phyloP scores from a whole-genome alignment of 2,797 vertebrate genomes.

The Phaenicophaeus curvirostris region DNA sequence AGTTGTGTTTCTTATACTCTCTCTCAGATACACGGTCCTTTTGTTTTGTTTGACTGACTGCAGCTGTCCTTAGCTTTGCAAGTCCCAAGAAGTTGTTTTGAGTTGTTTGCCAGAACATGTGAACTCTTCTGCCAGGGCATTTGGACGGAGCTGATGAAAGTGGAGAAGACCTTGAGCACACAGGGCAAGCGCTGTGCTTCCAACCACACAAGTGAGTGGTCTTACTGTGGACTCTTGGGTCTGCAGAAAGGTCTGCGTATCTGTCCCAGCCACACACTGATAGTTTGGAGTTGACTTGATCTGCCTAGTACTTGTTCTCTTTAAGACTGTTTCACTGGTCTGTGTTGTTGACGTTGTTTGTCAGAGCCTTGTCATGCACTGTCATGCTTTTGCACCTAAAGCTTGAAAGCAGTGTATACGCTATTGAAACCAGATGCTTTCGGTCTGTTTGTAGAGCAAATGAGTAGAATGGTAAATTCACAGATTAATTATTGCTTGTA shows the following conservation, averaged over 20 bases:
- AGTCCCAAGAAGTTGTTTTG: background rate
- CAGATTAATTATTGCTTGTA: background rate
- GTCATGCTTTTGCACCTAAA: background rate
- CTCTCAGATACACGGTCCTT: background rate
- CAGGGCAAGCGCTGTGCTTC: background rate
- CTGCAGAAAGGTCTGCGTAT: background rate
- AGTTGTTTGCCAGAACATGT: rapidly evolving
- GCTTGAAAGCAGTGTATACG: background rate
- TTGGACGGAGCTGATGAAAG: background rate
- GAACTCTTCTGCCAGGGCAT: background rate
- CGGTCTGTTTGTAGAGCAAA: background rate
- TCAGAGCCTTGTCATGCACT: background rate
- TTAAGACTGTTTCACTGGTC: background rate
- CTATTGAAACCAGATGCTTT: background rate
- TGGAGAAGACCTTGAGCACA: background rate
- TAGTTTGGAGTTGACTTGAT: background rate
- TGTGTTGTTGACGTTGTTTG: rapidly evolving
- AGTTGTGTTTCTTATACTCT: background rate
- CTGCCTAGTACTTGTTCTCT: background rate
- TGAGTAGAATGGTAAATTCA: background rate
- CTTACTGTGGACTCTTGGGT: background rate
- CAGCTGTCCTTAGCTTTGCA: background rate
- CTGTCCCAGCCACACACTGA: background rate
- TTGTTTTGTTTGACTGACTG: background rate
- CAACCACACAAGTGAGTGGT: background rate